A percentile compares a stretch with the other conserved stretches of the same genome.
Evolutionary conservation across 1,140 invertebrate species (phyloP).

Genomic region (Grapholita molesta): DNA sequence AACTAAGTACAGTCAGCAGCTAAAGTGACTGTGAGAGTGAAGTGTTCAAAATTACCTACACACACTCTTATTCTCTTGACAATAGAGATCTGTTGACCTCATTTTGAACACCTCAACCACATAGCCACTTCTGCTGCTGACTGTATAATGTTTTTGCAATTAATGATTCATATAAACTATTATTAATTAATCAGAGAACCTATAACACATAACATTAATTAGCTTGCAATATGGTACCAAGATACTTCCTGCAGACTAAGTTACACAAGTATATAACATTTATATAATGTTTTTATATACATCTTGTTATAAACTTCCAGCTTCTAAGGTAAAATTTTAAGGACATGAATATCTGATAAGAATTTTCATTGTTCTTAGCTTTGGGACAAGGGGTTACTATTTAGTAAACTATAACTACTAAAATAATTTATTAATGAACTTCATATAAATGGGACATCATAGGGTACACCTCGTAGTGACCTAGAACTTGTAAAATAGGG

Average conservation of each 20-base stretch:
- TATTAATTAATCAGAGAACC: not conserved
- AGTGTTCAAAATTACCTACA: too few species aligned
- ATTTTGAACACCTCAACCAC: too few species aligned
- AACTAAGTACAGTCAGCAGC: too few species aligned
- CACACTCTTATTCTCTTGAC: too few species aligned
- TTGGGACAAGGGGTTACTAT: not conserved
- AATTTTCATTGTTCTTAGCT: not conserved
- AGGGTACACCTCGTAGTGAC: not conserved
- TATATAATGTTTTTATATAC: too few species aligned
- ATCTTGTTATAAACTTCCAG: not conserved
- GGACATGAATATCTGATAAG: not conserved
- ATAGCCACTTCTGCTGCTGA: too few species aligned
- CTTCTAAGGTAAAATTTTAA: not conserved
- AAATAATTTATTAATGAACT: conserved; percentile 27
- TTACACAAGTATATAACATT: not conserved
- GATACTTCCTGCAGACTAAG: not conserved
- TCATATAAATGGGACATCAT: not conserved
- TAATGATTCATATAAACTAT: not conserved
- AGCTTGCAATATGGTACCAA: conserved; percentile 1
- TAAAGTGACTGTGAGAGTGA: too few species aligned
- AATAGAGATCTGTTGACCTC: too few species aligned
- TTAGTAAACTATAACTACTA: not conserved
- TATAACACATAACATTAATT: not conserved
- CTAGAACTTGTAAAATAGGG: not conserved
- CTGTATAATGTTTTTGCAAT: too few species aligned